Evolutionary conservation across 2,888 invertebrate genomes (phyloP).

Genomic region (Eustalomyia histrio): DNA sequence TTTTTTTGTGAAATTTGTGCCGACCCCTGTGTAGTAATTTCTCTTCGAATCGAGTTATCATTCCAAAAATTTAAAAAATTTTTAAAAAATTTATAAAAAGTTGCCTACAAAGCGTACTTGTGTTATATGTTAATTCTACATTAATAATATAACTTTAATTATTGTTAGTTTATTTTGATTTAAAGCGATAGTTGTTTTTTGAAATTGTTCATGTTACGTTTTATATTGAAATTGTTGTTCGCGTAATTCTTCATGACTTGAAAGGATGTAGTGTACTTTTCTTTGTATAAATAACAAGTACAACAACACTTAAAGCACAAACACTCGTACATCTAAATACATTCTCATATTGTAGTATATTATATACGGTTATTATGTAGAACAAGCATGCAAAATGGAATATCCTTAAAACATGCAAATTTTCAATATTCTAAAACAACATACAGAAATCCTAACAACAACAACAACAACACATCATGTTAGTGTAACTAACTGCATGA

Average conservation of each 20-base stretch:
- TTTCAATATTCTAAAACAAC: conserved; percentile 76
- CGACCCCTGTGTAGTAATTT: too few species aligned
- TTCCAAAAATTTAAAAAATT: too few species aligned
- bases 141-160: too few species aligned
- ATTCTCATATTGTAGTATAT: conserved; percentile 2
- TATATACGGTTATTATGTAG: conserved; percentile 45
- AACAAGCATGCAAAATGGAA: conserved; percentile 70
- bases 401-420: conserved; percentile 77
- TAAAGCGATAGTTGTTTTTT: not conserved
- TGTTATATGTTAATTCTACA: too few species aligned
- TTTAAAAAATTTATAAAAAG: too few species aligned
- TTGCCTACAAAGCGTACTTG: too few species aligned
- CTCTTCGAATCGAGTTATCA: too few species aligned
- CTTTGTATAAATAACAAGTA: conserved; percentile 18
- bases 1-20: too few species aligned
- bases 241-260: conserved; percentile 9
- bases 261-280: conserved; percentile 34
- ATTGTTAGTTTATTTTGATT: too few species aligned
- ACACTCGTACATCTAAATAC: conserved; percentile 1
- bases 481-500: not conserved
- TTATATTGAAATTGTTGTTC: conserved; percentile 34
- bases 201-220: conserved; percentile 29
- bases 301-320: conserved; percentile 21
- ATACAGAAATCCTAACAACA: conserved; percentile 11
- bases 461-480: not conserved